phyloP scores from a whole-genome alignment of 2,113 vertebrate genomes.

The Panthera tigris region DNA sequence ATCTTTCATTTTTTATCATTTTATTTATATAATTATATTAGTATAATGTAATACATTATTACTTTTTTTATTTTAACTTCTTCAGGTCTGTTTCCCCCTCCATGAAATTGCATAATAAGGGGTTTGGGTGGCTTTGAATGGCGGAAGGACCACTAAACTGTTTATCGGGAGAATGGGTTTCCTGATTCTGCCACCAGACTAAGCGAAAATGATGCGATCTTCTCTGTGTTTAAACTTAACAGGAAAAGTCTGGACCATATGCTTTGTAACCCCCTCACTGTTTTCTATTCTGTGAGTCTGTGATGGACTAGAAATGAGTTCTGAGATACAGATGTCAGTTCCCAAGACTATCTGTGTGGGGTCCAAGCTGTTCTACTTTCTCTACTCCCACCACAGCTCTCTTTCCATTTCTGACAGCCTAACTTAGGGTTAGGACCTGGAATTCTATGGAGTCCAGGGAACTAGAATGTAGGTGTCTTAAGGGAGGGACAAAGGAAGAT shows the following conservation, averaged over 20 bases:
- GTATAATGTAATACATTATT: neutral
- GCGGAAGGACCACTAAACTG: neutral
- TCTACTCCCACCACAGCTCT: neutral
- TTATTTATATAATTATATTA: neutral
- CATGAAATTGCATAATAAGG: neutral
- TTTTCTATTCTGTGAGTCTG: neutral
- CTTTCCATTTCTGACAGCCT: neutral
- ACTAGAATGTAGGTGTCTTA: neutral
- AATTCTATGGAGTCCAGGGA: neutral
- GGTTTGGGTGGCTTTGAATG: neutral
- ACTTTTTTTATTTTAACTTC: constrained; percentile 19
- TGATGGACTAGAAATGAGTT: neutral
- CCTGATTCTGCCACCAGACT: neutral
- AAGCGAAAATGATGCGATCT: neutral
- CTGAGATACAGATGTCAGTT: neutral
- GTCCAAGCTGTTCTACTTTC: neutral
- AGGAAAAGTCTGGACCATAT: neutral
- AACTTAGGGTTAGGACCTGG: neutral
- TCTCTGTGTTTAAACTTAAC: neutral
- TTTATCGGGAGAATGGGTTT: neutral
- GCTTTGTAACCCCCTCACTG: neutral
- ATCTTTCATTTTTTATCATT: neutral
- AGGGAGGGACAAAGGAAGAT: neutral
- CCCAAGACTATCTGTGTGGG: neutral
- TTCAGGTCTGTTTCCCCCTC: neutral